These are phyloP conservation scores for Choreutis nemorana DNA, from an alignment of 2,888 invertebrate genomes.

Conservation along the genomic window DNA sequence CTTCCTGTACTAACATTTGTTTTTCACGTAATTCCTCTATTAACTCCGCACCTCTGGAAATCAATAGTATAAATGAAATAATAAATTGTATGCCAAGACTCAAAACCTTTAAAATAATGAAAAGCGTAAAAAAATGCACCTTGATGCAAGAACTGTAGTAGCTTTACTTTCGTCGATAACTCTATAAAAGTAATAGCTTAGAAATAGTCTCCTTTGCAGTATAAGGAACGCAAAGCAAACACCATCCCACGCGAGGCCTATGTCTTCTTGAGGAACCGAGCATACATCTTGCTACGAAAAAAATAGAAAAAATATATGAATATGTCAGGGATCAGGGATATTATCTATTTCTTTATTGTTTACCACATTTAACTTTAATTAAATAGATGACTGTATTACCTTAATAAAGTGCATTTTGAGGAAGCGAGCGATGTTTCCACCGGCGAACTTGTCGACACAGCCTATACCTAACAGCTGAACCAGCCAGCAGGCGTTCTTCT, in stretches of 20 bases:
- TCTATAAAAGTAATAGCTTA: constrained; percentile 96
- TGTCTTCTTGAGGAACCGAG: constrained; percentile 79
- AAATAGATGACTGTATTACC: no score
- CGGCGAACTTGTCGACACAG: constrained; percentile 80
- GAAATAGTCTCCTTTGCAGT: constrained; percentile 90
- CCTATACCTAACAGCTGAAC: constrained; percentile 92
- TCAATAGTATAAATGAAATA: not conserved
- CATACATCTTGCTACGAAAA: constrained; percentile 51
- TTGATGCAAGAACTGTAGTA: constrained; percentile 91
- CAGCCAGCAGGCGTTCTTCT: constrained; percentile 71
- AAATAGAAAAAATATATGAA: not conserved
- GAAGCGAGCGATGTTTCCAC: constrained; percentile 44
- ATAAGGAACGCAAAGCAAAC: constrained; percentile 94
- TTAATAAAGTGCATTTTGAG: constrained; percentile 43
- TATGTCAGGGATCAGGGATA: no score
- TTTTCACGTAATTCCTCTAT: constrained; percentile 92
- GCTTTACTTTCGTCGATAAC: constrained; percentile 96
- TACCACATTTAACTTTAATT: not conserved
- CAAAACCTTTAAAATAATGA: not conserved
- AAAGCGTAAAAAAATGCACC: constrained; percentile 49
- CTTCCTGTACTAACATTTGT: constrained; percentile 88
- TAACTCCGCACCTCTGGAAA: constrained; percentile 86
- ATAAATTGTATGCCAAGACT: not conserved
- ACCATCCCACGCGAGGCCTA: constrained; percentile 94
- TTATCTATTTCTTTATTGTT: no score